These are phyloP conservation scores for Meloe dianella DNA, from an alignment of 2,888 invertebrate species.

Conservation along the genomic window DNA sequence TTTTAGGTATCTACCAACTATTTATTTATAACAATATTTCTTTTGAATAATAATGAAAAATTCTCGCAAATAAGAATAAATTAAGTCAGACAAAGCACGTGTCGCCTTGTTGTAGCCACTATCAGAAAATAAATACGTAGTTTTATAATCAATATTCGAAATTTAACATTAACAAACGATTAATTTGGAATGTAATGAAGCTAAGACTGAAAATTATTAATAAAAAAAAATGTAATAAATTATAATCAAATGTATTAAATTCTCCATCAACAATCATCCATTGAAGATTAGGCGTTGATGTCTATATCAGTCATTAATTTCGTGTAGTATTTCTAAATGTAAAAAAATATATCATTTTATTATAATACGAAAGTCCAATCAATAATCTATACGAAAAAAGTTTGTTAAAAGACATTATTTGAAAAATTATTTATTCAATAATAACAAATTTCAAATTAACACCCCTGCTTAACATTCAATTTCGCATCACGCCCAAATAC, in stretches of 20 bases:
- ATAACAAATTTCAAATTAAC: conserved; percentile 22
- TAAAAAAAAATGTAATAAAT: neutral
- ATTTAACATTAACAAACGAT: neutral
- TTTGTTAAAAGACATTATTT: neutral
- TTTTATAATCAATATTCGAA: too few species aligned
- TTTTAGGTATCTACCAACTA: too few species aligned
- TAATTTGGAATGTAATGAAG: neutral
- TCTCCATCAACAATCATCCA: neutral
- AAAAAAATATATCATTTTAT: neutral
- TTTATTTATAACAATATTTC: too few species aligned
- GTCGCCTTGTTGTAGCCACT: too few species aligned
- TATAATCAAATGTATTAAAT: neutral
- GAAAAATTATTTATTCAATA: conserved; percentile 1
- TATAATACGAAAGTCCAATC: neutral
- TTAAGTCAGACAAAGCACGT: too few species aligned
- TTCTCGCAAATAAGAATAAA: too few species aligned
- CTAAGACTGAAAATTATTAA: neutral
- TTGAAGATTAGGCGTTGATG: conserved; percentile 6
- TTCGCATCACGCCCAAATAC: neutral
- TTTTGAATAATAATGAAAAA: too few species aligned
- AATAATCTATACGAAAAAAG: neutral
- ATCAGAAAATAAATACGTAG: too few species aligned
- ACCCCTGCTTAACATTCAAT: conserved; percentile 10
- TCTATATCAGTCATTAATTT: neutral
- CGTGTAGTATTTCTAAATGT: neutral